Percentiles rank a stretch among this genome's conserved stretches.
phyloP scores from a whole-genome alignment of 2,797 vertebrate genomes.

The Chrosomus eos region DNA sequence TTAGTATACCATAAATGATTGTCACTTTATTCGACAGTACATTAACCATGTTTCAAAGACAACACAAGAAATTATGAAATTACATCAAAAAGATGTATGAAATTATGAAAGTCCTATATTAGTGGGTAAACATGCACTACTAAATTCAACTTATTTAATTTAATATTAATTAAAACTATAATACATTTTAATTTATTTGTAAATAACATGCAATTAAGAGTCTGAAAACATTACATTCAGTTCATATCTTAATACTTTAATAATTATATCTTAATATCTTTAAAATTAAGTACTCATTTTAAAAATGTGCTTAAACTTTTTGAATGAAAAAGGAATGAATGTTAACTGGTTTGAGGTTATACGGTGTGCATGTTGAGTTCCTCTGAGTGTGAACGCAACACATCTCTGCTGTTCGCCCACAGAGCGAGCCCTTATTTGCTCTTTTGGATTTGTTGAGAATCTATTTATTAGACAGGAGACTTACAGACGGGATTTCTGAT shows the following conservation, averaged over 20 bases:
- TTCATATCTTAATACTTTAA: too few relatives aligned
- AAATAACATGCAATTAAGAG: neutral
- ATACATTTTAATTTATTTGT: neutral
- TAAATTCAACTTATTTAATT: neutral
- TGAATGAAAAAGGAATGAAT: neutral
- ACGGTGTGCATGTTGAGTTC: slow-evolving; percentile 4
- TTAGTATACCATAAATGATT: too few relatives aligned
- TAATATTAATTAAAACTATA: neutral
- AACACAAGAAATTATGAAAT: too few relatives aligned
- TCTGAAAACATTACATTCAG: neutral
- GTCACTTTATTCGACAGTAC: too few relatives aligned
- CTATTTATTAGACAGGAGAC: slow-evolving; percentile 27
- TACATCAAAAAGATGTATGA: too few relatives aligned
- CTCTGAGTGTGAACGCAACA: neutral
- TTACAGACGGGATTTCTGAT: neutral
- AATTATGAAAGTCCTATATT: too few relatives aligned
- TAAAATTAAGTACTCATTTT: neutral
- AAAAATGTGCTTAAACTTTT: neutral
- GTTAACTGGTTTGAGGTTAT: neutral
- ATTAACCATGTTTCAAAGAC: too few relatives aligned
- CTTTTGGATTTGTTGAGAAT: neutral
- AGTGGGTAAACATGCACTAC: neutral
- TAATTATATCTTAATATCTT: too few relatives aligned
- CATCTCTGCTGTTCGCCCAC: neutral
- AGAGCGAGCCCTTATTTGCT: slow-evolving; percentile 11